These are phyloP conservation scores for Actinia tenebrosa DNA, from an alignment of 64 coral and sea anemone genomes.

Conservation along the genomic window DNA sequence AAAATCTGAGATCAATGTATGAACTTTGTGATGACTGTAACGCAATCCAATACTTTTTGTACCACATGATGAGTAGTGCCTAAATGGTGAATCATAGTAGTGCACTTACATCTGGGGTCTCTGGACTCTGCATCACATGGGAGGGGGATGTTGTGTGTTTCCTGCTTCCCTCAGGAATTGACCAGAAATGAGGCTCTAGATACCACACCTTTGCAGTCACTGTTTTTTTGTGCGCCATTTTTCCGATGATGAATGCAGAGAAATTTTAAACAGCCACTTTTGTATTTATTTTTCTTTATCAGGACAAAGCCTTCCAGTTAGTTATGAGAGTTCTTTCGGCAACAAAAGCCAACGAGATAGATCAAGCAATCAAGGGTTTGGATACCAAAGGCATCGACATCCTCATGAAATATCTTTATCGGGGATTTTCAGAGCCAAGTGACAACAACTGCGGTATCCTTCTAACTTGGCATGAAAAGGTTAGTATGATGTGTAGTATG, in stretches of 20 bases:
- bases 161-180: too few relatives aligned
- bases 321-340: slow-evolving; percentile 80
- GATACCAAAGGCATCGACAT: slow-evolving; percentile 74
- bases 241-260: not conserved
- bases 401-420: slow-evolving; percentile 96
- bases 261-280: not conserved
- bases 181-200: too few relatives aligned
- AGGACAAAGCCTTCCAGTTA: slow-evolving; percentile 93
- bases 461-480: slow-evolving; percentile 94
- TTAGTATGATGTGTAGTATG: not conserved
- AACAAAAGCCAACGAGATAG: slow-evolving; percentile 69
- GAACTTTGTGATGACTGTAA: too few relatives aligned
- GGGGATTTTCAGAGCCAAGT: slow-evolving; percentile 77
- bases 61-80: too few relatives aligned
- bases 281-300: not conserved
- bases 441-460: slow-evolving; percentile 78
- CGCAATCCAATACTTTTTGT: too few relatives aligned
- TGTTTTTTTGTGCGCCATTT: too few relatives aligned
- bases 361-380: slow-evolving; percentile 59
- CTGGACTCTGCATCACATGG: too few relatives aligned
- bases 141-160: too few relatives aligned
- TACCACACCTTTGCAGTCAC: too few relatives aligned
- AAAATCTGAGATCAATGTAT: too few relatives aligned
- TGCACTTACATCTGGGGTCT: too few relatives aligned
- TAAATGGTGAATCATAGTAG: too few relatives aligned